Base-by-base conservation (phyloP, 2,888 invertebrate genomes). In the Drosophila testacea region DNA sequence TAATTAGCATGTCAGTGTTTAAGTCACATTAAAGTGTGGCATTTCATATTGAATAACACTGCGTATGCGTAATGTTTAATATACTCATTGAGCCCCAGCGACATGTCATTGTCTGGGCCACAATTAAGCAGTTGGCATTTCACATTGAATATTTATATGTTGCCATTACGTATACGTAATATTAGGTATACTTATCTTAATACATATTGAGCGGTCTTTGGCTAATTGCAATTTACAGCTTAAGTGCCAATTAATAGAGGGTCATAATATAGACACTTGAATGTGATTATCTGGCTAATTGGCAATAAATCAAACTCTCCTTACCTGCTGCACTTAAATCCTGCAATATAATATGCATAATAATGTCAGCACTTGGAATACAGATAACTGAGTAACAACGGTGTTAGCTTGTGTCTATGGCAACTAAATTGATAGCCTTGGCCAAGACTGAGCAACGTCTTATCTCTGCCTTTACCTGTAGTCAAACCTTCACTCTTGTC, bases 271-370 rank as follows among this genome's bases (percentile, higher is more conserved):
- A 57, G 66, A 39, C 57, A 73, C 69, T 73, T 70, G 50, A 74
- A 48, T 73, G 57, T 76, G 69, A 88, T 73, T 66, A 69, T 46
- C 55, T 61, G 57, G 16, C 62, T 82, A 82, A 82, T 82, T 76
- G 81, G 73, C 71, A 73, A 84, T 79, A 76, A 69, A 75, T 84
- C 75, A 62, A 63, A 63, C 63, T 64, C 67, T 54, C 41, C 57
- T 81, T 70, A 71, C 65, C 62, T 70, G 39, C 36, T 63, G 73
- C 88, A 71, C 61, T 68, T 47, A 67, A 63, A 60, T 56, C 86
- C 42, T 69, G 84, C 72, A 69, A 73, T 46, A 65, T 85, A 80
- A 83, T 74, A 69, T 81, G 67, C 75, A 77, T 69, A 73, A 86
- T 83, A 66, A 78, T 69, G 61, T 52, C 56, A 50, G 52, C 66